Percentiles rank a stretch among this genome's conserved stretches.
These are phyloP conservation scores for Netelia inedita DNA, from an alignment of 2,888 invertebrate species.

Conservation along the genomic window DNA sequence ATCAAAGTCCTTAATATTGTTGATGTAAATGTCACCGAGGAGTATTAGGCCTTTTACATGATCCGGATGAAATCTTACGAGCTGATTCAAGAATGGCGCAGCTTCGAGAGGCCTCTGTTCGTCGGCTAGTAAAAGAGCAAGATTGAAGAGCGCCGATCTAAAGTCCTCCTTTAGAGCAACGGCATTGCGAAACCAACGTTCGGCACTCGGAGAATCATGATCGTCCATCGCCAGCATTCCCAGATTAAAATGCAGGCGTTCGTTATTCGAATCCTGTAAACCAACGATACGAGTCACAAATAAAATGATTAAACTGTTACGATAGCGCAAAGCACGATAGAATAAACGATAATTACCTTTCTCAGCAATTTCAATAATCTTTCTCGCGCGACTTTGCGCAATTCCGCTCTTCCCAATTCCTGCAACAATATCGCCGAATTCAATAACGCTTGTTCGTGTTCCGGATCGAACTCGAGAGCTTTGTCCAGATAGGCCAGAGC, in stretches of 20 bases:
- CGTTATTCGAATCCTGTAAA: slow-evolving; percentile 90
- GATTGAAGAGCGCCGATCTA: slow-evolving; percentile 96
- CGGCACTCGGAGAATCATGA: slow-evolving; percentile 94
- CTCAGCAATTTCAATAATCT: slow-evolving; percentile 93
- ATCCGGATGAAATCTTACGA: slow-evolving; percentile 96
- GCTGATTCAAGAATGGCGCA: slow-evolving; percentile 95
- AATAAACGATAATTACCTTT: slow-evolving; percentile 86
- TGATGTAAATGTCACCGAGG: slow-evolving; percentile 98
- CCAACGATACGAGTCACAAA: slow-evolving; percentile 8
- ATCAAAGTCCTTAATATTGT: slow-evolving; percentile 96
- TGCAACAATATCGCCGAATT: slow-evolving; percentile 98
- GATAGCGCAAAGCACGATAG: not conserved
- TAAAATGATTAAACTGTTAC: not conserved
- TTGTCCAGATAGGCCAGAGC: slow-evolving; percentile 97
- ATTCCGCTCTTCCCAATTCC: slow-evolving; percentile 93
- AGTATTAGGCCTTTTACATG: slow-evolving; percentile 97
- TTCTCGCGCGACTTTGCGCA: slow-evolving; percentile 92
- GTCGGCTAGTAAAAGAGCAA: slow-evolving; percentile 96
- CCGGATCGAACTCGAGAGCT: slow-evolving; percentile 96
- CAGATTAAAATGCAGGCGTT: slow-evolving; percentile 97
- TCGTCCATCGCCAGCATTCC: slow-evolving; percentile 99
- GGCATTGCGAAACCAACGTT: slow-evolving; percentile 96
- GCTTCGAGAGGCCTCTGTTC: slow-evolving; percentile 95
- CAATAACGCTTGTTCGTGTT: slow-evolving; percentile 96
- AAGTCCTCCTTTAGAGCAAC: slow-evolving; percentile 95